Conservation (phyloP, 2,113 vertebrate species). For the Heteronetta atricapilla region DNA sequence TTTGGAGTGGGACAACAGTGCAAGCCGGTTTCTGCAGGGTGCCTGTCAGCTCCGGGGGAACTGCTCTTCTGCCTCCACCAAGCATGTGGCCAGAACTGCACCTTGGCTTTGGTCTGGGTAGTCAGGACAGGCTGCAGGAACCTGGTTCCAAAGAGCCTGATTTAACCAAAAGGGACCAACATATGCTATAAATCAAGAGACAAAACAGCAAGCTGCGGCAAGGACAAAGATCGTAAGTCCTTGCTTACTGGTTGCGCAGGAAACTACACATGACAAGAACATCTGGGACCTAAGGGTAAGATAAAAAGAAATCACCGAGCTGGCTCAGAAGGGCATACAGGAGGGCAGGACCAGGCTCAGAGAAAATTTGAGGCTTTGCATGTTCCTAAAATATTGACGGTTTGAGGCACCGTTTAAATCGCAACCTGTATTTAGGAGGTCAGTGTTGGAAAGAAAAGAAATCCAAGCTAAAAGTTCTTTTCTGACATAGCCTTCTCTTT, state of each 20-base stretch:
- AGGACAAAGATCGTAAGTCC: not conserved
- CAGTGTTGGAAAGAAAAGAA: not conserved
- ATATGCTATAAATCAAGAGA: not conserved
- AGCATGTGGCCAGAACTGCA: not conserved
- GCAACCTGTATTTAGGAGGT: not conserved
- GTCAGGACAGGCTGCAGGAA: not conserved
- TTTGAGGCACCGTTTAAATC: not conserved
- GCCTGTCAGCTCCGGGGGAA: not conserved
- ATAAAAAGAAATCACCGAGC: not conserved
- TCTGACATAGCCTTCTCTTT: not conserved
- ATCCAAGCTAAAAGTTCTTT: not conserved
- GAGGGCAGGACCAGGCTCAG: not conserved
- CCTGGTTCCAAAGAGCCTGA: not conserved
- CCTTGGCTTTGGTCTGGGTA: not conserved
- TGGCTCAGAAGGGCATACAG: not conserved
- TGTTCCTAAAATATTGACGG: not conserved
- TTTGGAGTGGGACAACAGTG: rapidly evolving
- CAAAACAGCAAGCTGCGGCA: not conserved
- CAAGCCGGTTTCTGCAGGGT: not conserved
- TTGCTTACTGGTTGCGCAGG: not conserved
- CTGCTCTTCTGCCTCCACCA: not conserved
- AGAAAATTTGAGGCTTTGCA: slow-evolving; percentile 15
- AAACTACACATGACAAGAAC: not conserved
- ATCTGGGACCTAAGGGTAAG: not conserved
- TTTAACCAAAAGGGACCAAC: not conserved